A percentile compares a stretch with the other conserved stretches of the same genome.
Evolutionary conservation across 1,140 invertebrate genomes (phyloP).

Genomic region (Uloborus diversus): DNA sequence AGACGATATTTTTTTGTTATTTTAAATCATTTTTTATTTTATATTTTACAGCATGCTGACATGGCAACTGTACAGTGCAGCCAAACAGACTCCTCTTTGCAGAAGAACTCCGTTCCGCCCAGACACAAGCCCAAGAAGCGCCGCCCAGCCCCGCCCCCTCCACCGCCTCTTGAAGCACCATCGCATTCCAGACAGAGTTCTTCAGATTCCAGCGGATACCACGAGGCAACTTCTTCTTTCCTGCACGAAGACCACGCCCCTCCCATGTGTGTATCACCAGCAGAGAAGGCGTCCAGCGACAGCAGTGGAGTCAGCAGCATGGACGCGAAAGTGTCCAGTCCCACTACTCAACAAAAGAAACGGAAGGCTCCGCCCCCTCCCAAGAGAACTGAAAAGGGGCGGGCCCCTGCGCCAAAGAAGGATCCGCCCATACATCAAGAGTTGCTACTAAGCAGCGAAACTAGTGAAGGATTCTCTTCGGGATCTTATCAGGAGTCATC

Average conservation of each 20-base stretch:
- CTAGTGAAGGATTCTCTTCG: not conserved
- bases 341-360: not conserved
- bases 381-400: not conserved
- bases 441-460: too few relatives aligned
- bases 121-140: slow-evolving; percentile 55
- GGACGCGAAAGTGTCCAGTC: slow-evolving; percentile 6
- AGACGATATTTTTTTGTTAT: too few relatives aligned
- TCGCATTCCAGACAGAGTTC: slow-evolving; percentile 55
- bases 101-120: too few relatives aligned
- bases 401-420: too few relatives aligned
- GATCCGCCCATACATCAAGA: too few relatives aligned
- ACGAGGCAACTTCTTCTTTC: slow-evolving; percentile 44
- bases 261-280: not conserved
- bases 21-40: too few relatives aligned
- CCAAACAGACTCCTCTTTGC: too few relatives aligned
- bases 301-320: slow-evolving; percentile 44
- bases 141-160: slow-evolving; percentile 61
- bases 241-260: slow-evolving; percentile 24
- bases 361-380: slow-evolving; percentile 14
- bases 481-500: too few relatives aligned
- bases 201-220: slow-evolving; percentile 56
- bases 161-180: not conserved
- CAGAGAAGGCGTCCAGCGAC: slow-evolving; percentile 45
- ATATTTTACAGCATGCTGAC: too few relatives aligned
- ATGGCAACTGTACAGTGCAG: too few relatives aligned